Base-by-base conservation (phyloP, 2,797 vertebrate genomes). In the Parauchenoglanis ngamensis region DNA sequence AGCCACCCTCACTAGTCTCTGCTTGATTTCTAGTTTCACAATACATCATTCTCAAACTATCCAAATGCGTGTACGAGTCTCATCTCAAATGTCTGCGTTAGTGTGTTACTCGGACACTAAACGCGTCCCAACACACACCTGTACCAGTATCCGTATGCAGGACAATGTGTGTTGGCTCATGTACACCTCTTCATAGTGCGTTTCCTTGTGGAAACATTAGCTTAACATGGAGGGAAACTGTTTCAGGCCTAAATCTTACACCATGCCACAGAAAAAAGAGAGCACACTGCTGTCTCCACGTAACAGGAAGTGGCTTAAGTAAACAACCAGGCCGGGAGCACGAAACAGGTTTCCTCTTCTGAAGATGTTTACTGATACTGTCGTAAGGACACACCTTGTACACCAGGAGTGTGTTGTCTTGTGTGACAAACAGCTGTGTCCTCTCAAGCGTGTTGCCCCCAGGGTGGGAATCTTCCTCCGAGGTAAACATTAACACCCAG, bases 1-100 rank as follows among this genome's bases (percentile, higher is more conserved):
- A 92, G 90, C 95, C 91, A 93, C 95, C 92, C 86, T n/a, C 73
- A 77, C 94, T 92, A 86, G 95, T 96, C 95, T 95, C 93, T 94
- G 90, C 94, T 91, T 88, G 90, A 49, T 83, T 80, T 70, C 80
- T 52, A 86, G 92, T 96, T 95, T 96, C 94, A 92, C 77, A 90
- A 92, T 87, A 90, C 63, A 13, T 67, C 92, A 93, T 93, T 93
- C 93, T 90, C 91, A 84, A 91, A 91, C 81, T 70, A 57, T 89
- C 92, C 28, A 70, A 12, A 80, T 7, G 5, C 10, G 3, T 54
- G 4, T 35, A 12, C 52, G 19, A 35, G 23, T 54, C 4, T 28
- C 67, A 61, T 67, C 57, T 81, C 57, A 46, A 52, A 35, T 83
- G 7, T 52, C 23, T 21, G 40, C 49, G 40, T 65, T 11, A 5